These are phyloP conservation scores for Leptopilina drosophilae DNA, from an alignment of 2,888 invertebrate species.

Conservation along the genomic window DNA sequence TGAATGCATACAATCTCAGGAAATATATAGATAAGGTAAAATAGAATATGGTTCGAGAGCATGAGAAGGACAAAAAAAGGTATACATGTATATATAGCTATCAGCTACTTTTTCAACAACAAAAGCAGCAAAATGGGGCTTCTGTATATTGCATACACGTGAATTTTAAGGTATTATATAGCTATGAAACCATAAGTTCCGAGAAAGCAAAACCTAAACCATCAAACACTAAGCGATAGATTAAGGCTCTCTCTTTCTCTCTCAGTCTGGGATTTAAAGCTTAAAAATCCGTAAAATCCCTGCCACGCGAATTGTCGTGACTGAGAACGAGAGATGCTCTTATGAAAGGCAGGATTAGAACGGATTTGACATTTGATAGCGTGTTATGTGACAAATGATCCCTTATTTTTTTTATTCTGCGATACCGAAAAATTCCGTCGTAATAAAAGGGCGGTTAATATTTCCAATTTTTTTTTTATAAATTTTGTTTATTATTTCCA, in stretches of 20 bases:
- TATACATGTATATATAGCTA: too few relatives aligned
- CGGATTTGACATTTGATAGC: slow-evolving; percentile 29
- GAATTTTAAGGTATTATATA: not conserved
- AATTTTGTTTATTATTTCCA: too few relatives aligned
- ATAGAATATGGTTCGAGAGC: slow-evolving; percentile 14
- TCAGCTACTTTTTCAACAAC: slow-evolving; percentile 15
- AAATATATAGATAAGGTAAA: not conserved
- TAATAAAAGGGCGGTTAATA: not conserved
- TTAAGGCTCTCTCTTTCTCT: not conserved
- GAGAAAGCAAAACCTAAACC: not conserved
- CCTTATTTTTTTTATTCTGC: not conserved
- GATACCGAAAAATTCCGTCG: not conserved
- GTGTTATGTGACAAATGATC: slow-evolving; percentile 26
- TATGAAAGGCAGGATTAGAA: slow-evolving; percentile 36
- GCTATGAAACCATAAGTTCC: not conserved
- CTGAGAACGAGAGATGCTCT: not conserved
- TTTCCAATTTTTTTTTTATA: not conserved
- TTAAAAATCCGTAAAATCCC: slow-evolving; percentile 22
- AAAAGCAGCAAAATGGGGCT: slow-evolving; percentile 19
- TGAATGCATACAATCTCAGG: not conserved
- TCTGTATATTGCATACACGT: slow-evolving; percentile 9
- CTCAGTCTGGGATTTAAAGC: not conserved
- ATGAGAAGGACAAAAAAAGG: not conserved
- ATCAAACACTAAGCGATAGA: slow-evolving; percentile 38
- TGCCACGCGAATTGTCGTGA: slow-evolving; percentile 39